Evolutionary conservation across 1,140 invertebrate species (phyloP).

Genomic region (Myzus persicae): DNA sequence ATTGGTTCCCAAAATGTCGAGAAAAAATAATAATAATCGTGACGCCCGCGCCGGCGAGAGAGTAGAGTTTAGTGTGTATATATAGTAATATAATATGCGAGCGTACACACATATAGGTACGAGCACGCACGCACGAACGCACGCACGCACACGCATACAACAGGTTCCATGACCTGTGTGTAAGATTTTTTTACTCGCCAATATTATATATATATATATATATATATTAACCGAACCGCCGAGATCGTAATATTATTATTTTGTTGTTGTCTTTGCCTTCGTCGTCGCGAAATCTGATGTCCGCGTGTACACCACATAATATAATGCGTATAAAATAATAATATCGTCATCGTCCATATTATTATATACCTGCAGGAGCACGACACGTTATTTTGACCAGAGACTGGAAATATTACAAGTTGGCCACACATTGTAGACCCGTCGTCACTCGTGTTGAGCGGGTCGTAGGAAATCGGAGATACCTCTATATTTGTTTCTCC

Average conservation of each 20-base stretch:
- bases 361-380: neutral
- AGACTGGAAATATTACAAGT: neutral
- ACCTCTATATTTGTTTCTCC: neutral
- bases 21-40: constrained; percentile 14
- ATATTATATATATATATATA: neutral
- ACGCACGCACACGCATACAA: neutral
- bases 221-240: neutral
- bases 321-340: neutral
- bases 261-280: constrained; percentile 19
- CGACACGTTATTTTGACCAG: neutral
- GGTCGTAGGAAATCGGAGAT: neutral
- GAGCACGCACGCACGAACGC: neutral
- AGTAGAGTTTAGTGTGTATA: neutral
- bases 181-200: constrained; percentile 32
- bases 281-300: neutral
- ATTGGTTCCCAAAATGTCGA: constrained; percentile 36
- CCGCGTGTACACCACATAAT: neutral
- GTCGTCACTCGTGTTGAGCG: neutral
- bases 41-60: neutral
- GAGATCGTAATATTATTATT: constrained; percentile 45
- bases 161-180: constrained; percentile 39
- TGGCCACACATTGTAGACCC: neutral
- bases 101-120: neutral
- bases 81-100: neutral
- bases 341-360: neutral